Base-by-base conservation (phyloP, 2,797 vertebrate genomes). In the Chaetophractus vellerosus region DNA sequence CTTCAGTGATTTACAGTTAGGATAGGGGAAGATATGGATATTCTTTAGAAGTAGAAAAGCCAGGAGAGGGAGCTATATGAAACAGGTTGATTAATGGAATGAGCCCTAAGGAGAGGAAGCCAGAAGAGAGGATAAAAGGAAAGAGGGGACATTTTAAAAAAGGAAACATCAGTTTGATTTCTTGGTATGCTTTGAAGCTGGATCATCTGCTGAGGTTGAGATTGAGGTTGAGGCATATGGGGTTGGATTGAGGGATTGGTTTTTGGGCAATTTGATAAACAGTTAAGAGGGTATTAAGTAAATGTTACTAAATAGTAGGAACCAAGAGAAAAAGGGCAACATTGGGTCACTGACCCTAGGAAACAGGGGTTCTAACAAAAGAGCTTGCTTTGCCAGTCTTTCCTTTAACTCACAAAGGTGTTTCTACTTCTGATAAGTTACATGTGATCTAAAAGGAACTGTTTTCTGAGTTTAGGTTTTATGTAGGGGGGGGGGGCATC, bases 391-490 rank as follows among this genome's bases (percentile, higher is more conserved):
- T 48, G 26, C 74, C 15, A 48, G n/a, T 94, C 50, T 87, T 90
- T 61, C 66, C 74, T 55, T 91, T 93, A 88, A 82, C 55, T 74
- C 38, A 48, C 36, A 68, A 45, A 55, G 16, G 18, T 85, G n/a
- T 74, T 64, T 45, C 15, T 66, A 38, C 48, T 86, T 93, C 16
- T 82, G 63, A 86, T 81, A 95, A 59, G 28, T 90, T 81, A 41
- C 19, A 31, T 64, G 19, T 10, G 11, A 16, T 74, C 59, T 94
- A 24, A 86, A 86, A 91, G 50, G 24, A 96, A 28, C 18, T 7
- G 5, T 75, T 96, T 91, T 84, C 64, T 80, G n/a, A 88, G 45
- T 91, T 84, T 24, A 84, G 28, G 2, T 86, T 89, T 94, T 91
- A 61, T 66, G 38, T 75, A 66, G 74, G 41, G 38, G 41, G 41